Evolutionary conservation across 2,888 invertebrate genomes (phyloP).

Genomic region (Candidula unifasciata): DNA sequence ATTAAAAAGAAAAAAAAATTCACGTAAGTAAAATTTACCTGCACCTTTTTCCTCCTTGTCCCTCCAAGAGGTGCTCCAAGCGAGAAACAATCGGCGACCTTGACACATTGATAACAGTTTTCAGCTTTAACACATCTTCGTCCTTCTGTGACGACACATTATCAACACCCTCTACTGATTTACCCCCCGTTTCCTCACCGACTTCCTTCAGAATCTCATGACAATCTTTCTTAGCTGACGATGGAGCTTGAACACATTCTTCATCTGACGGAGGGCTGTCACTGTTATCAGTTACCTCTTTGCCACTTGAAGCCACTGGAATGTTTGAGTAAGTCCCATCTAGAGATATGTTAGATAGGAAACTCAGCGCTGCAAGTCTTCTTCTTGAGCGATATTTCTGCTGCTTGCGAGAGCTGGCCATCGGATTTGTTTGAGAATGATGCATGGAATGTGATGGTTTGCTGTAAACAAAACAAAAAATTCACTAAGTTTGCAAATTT

Average conservation of each 20-base stretch:
- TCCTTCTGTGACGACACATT: conserved; percentile 12
- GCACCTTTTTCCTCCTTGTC: conserved; percentile 42
- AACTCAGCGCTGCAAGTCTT: conserved; percentile 91
- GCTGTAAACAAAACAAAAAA: no score
- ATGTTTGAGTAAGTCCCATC: conserved; percentile 88
- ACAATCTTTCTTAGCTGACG: background rate
- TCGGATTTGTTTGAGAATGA: conserved; percentile 10
- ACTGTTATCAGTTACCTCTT: background rate
- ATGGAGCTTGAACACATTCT: background rate
- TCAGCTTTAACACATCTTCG: conserved; percentile 22
- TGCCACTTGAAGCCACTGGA: conserved; percentile 4
- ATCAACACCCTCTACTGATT: background rate
- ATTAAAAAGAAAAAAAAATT: no score
- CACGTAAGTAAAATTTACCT: conserved; percentile 39
- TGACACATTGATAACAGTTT: conserved; percentile 3
- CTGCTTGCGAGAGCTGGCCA: conserved; percentile 57
- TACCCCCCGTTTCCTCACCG: background rate
- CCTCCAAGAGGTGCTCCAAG: background rate
- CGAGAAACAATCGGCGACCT: conserved; percentile 19
- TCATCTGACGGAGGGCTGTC: conserved; percentile 6
- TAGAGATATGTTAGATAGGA: conserved; percentile 95
- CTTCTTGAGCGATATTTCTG: conserved; percentile 71
- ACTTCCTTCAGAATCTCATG: background rate
- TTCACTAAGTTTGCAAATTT: no score
- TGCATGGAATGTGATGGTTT: no score